Conservation (phyloP, 2,888 invertebrate genomes). For the Hypomecis punctinalis region DNA sequence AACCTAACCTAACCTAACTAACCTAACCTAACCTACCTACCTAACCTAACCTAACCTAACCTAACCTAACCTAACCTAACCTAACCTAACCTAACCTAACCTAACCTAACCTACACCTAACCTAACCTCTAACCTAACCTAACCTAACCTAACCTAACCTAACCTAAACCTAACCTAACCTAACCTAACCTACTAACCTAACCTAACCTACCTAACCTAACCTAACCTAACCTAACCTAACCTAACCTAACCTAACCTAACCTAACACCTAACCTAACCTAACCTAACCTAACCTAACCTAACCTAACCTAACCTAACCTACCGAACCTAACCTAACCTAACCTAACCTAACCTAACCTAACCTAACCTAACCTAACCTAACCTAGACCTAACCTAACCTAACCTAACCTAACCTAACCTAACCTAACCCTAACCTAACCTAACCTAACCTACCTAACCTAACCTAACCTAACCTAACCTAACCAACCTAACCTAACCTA, state of each 20-base stretch:
- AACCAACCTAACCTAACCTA: slow-evolving; percentile 28
- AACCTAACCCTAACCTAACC: slow-evolving; percentile 30
- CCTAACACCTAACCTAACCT: no score
- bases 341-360: slow-evolving; percentile 32
- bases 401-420: slow-evolving; percentile 32
- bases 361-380: slow-evolving; percentile 32
- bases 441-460: no score
- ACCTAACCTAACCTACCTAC: slow-evolving; percentile 17
- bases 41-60: slow-evolving; percentile 24
- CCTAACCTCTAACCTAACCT: slow-evolving; percentile 16
- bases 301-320: slow-evolving; percentile 32
- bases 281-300: slow-evolving; percentile 32
- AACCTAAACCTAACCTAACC: slow-evolving; percentile 26
- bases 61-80: slow-evolving; percentile 24
- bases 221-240: slow-evolving; percentile 29
- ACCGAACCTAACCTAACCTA: slow-evolving; percentile 32
- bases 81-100: slow-evolving; percentile 24
- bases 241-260: slow-evolving; percentile 32
- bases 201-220: slow-evolving; percentile 24
- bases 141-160: slow-evolving; percentile 24
- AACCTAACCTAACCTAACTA: slow-evolving; percentile 24
- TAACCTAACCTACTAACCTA: slow-evolving; percentile 25
- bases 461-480: slow-evolving; percentile 26
- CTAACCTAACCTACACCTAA: slow-evolving; percentile 24
- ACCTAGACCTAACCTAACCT: slow-evolving; percentile 36